Base-by-base conservation (phyloP, 1,140 invertebrate species). In the Neuroterus valhalla region DNA sequence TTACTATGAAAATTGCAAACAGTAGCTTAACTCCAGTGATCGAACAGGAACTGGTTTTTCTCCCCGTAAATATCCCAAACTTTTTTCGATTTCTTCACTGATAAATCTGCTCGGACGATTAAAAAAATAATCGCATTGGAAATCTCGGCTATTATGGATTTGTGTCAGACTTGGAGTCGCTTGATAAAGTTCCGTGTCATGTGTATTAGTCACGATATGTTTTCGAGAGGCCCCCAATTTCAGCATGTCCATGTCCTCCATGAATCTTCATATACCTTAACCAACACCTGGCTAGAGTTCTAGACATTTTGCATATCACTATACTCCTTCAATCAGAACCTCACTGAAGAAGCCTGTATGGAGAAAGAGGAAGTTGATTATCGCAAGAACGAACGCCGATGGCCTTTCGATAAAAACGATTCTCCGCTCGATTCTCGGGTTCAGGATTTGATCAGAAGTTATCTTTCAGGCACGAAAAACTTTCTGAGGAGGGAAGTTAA, bases 161-260 rank as follows among this genome's bases (percentile, higher is more conserved):
- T 46, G 45, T 17, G 45, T 70, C 68, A 68, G 17, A 44, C 38
- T 68, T 46, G 5, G 17, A 23, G 46, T 68, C 42, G 42, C 67
- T 68, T 44, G 45, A 17, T 42, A 46, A 17, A 38, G 23, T 44
- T 46, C 23, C 45, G 44, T 23, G 31, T 19, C 42, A 68, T 68
- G 44, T 68, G 31, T 42, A 68, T 68, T 70, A 70, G 68, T 70
- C 68, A 70, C 68, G 68, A 70, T 46, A 70, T 46, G 68, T 50
- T 70, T 70, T 44, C 68, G 68, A 44, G 48, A 70, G 68, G 38
- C 48, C 19, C 68, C 68, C 43, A 70, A 70, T 70, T 70, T 70
- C 46, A 31, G 68, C 38, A 46, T 31, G 68, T 48, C 44, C 19
- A 17, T 31, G 6, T 26, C 38, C 31, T 38, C 68, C 44, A 70